Percentiles rank a stretch among this genome's conserved stretches.
These are phyloP conservation scores for Catotricha subobsoleta DNA, from an alignment of 2,888 invertebrate species.

Conservation along the genomic window DNA sequence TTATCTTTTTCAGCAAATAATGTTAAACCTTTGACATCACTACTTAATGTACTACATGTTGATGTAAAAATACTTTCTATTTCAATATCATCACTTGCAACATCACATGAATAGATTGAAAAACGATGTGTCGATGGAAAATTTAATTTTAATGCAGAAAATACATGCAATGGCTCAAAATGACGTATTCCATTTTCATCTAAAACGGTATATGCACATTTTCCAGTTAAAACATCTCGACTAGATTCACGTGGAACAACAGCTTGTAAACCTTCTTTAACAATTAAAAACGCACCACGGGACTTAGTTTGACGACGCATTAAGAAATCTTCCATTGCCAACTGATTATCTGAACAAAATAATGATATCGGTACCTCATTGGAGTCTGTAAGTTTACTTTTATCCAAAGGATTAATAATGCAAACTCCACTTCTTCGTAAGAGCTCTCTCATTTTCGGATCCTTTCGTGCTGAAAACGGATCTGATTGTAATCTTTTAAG, in stretches of 20 bases:
- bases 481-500: constrained; percentile 43
- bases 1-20: too few species aligned
- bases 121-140: constrained; percentile 45
- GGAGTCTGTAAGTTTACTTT: constrained; percentile 39
- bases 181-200: constrained; percentile 59
- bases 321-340: constrained; percentile 61
- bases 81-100: constrained; percentile 27
- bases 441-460: constrained; percentile 49
- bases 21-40: too few species aligned
- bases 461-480: constrained; percentile 46
- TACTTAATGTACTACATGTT: constrained; percentile 5
- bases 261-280: constrained; percentile 54
- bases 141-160: constrained; percentile 48
- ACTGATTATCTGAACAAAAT: constrained; percentile 46
- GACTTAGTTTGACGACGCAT: constrained; percentile 33
- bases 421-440: constrained; percentile 55
- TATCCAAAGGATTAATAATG: constrained; percentile 45
- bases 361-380: constrained; percentile 51
- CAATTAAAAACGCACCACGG: constrained; percentile 42
- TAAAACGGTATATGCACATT: constrained; percentile 55
- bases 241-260: constrained; percentile 61
- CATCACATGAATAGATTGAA: constrained; percentile 45
- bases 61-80: constrained; percentile 5
- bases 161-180: constrained; percentile 58
- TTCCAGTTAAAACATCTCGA: constrained; percentile 51